Evolutionary conservation across 2,113 vertebrate genomes (phyloP), one percentile per base, ranked within the genome.

Genomic region (Salvelinus alpinus): DNA sequence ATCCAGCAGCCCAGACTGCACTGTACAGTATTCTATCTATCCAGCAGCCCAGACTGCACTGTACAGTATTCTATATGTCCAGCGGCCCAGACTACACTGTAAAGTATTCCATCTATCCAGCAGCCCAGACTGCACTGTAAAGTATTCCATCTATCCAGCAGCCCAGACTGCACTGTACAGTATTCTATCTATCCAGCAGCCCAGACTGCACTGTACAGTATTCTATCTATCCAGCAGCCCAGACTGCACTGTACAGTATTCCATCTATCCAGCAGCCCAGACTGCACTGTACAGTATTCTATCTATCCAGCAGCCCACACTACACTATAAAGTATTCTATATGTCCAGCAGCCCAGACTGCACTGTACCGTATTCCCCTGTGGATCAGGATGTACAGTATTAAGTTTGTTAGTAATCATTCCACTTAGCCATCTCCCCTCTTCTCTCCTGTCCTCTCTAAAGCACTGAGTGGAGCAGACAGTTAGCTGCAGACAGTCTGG

Each of bases 261-360:
- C 62, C n/a, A 22, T 70, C 5, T 71, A 74, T 44, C 38, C 25
- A 22, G 7, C 0, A 8, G 34, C 34, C 34, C 34, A 38, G 1
- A 38, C 5, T 38, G 0, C 6, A 38, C 34, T 38, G 34, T 38
- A 38, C 34, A 38, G 34, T 44, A 38, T 68, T 18, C 3, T 1
- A 29, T 75, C 27, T 82, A 77, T 85, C 72, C 44, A 29, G 25
- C 0, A 51, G 47, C 31, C 79, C 62, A 71, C 11, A 38, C 70
- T 18, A 60, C 60, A 65, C 86, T 82, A 29, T 64, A n/a, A 80
- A 34, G 5, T 34, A 22, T 74, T 79, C 73, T 44, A 72, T 75
- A 48, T 51, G 24, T 14, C 59, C 31, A 34, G 5, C 1, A n/a
- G n/a, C 18, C 18, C n/a, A 18, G 25, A 9, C 2, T 18, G 62